Evolutionary conservation across 2,888 invertebrate species (phyloP).

Genomic region (Acanthosoma haemorrhoidale): DNA sequence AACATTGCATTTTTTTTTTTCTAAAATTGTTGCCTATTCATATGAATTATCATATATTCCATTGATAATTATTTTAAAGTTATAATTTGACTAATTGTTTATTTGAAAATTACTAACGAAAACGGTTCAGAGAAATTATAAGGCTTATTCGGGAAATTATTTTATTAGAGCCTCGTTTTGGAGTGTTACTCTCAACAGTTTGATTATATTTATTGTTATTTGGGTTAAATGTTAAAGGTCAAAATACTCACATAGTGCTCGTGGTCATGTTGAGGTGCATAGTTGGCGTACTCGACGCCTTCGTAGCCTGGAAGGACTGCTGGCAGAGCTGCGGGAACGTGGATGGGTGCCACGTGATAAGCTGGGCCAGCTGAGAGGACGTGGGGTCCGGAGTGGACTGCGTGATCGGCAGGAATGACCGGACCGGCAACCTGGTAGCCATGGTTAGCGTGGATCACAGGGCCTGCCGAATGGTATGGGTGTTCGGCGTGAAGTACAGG

Average conservation of each 20-base stretch:
- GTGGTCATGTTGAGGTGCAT: constrained; percentile 43
- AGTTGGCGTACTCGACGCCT: constrained; percentile 41
- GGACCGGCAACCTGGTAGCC: constrained; percentile 28
- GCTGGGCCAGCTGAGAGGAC: constrained; percentile 20
- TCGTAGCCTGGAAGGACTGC: constrained; percentile 33
- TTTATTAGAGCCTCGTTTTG: too few relatives aligned
- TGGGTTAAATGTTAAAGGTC: too few relatives aligned
- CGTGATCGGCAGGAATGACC: constrained; percentile 28
- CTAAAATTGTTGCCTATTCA: too few relatives aligned
- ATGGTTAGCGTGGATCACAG: constrained; percentile 17
- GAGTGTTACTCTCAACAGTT: too few relatives aligned
- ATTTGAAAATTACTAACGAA: too few relatives aligned
- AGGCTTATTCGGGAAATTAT: too few relatives aligned
- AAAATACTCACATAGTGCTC: constrained; percentile 42
- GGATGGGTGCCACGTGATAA: constrained; percentile 31
- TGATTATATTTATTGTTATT: too few relatives aligned
- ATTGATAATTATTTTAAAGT: too few relatives aligned
- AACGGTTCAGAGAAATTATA: too few relatives aligned
- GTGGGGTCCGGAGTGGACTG: constrained; percentile 22
- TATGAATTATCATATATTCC: too few relatives aligned
- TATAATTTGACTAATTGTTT: too few relatives aligned
- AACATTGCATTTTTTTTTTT: too few relatives aligned
- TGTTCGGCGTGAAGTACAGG: constrained; percentile 30
- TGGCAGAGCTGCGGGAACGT: constrained; percentile 29
- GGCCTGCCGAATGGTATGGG: constrained; percentile 20